Percentiles rank a stretch among this genome's conserved stretches.
Evolutionary conservation across 1,140 invertebrate genomes (phyloP).

Genomic region (Andrena cerasifolii): DNA sequence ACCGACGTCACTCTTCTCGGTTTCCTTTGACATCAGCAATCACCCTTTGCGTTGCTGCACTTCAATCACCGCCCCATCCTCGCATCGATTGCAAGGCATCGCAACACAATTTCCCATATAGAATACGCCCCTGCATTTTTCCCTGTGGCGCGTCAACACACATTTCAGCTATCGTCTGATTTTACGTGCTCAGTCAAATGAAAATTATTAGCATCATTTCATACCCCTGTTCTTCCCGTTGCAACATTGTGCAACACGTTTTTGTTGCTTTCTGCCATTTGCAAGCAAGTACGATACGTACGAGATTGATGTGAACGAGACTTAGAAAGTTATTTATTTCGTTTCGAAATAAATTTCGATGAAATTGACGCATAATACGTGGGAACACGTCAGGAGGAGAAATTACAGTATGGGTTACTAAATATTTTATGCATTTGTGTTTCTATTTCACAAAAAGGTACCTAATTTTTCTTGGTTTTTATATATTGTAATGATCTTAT

Average conservation of each 20-base stretch:
- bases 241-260: no score
- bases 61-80: conserved; percentile 63
- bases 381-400: background rate
- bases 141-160: conserved; percentile 39
- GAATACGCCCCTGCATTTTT: conserved; percentile 54
- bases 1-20: conserved; percentile 32
- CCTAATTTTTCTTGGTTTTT: no score
- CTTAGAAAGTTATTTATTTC: no score
- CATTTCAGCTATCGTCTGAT: conserved; percentile 4
- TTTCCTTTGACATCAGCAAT: conserved; percentile 70
- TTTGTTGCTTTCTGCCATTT: no score
- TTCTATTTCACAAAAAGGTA: no score
- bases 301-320: no score
- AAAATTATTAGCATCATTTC: background rate
- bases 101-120: conserved; percentile 68
- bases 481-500: no score
- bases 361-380: background rate
- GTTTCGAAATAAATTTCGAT: no score
- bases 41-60: conserved; percentile 62
- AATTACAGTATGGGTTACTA: no score
- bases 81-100: conserved; percentile 65
- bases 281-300: no score
- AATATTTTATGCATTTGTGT: no score
- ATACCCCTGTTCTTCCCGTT: no score
- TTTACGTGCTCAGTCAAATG: conserved; percentile 32